phyloP scores from a whole-genome alignment of 1,140 invertebrate species.

The Procambarus clarkii region DNA sequence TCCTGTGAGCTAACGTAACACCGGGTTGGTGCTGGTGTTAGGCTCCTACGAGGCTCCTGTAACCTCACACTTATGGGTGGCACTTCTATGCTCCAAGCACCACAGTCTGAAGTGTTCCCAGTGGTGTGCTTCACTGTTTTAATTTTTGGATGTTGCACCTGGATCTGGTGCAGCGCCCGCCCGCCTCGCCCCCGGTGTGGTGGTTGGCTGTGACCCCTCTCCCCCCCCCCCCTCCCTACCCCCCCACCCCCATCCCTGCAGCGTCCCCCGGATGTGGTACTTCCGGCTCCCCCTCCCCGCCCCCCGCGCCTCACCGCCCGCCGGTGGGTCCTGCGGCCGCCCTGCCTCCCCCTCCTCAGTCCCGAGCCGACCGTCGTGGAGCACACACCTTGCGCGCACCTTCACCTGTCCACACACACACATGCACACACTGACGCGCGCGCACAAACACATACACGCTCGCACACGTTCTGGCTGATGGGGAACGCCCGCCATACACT shows the following conservation, averaged over 20 bases:
- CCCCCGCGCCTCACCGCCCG: constrained; percentile 41
- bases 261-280: constrained; percentile 55
- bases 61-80: neutral
- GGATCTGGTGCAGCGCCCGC: neutral
- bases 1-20: neutral
- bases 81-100: neutral
- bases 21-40: neutral
- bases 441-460: neutral
- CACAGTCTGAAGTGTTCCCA: too few relatives aligned
- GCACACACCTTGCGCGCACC: constrained; percentile 46
- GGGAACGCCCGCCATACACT: neutral
- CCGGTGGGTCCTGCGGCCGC: constrained; percentile 50
- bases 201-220: constrained; percentile 13
- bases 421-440: constrained; percentile 25
- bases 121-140: too few relatives aligned
- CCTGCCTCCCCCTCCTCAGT: constrained; percentile 51
- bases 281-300: constrained; percentile 53
- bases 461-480: neutral
- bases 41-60: neutral
- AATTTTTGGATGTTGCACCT: too few relatives aligned
- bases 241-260: neutral
- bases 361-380: constrained; percentile 55
- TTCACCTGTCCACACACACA: constrained; percentile 8
- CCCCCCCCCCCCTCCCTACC: constrained; percentile 7
- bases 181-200: constrained; percentile 12